Percentiles rank a stretch among this genome's conserved stretches.
Conservation (phyloP, 1,140 invertebrate species). For the Anagrus nilaparvatae region DNA sequence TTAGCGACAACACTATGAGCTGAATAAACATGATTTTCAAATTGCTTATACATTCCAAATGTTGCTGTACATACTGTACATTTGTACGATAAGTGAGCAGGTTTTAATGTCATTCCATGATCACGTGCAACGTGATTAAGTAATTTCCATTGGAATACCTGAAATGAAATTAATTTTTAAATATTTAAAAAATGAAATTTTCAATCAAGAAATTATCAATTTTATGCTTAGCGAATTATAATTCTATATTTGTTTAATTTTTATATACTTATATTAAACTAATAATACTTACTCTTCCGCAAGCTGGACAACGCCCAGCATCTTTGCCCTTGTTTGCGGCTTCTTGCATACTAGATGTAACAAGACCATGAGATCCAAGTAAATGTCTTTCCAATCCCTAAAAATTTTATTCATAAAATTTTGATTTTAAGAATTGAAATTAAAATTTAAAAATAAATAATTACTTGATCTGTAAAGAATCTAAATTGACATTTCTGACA, state of each 20-base stretch:
- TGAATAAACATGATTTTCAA: conserved; percentile 88
- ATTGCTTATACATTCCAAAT: conserved; percentile 90
- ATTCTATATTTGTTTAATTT: neutral
- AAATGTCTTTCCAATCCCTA: conserved; percentile 85
- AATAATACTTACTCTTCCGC: conserved; percentile 62
- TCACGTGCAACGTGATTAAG: conserved; percentile 83
- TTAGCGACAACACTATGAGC: conserved; percentile 80
- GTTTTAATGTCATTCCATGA: conserved; percentile 82
- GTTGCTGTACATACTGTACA: conserved; percentile 90
- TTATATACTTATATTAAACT: conserved; percentile 1
- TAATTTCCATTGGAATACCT: conserved; percentile 89
- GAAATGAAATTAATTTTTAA: conserved; percentile 22
- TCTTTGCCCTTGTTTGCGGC: conserved; percentile 91
- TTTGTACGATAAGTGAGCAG: conserved; percentile 86
- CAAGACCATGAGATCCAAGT: conserved; percentile 83
- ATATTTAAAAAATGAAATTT: conserved; percentile 6
- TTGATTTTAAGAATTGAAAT: neutral
- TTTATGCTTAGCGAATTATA: neutral
- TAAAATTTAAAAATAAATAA: neutral
- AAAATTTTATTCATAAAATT: neutral
- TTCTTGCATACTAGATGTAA: conserved; percentile 92
- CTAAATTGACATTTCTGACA: conserved; percentile 92
- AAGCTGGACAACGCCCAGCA: conserved; percentile 84
- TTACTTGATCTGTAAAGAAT: conserved; percentile 63
- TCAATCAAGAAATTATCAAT: too few relatives aligned